Conservation (phyloP, 2,113 vertebrate species). For the Indicator maculatus region DNA sequence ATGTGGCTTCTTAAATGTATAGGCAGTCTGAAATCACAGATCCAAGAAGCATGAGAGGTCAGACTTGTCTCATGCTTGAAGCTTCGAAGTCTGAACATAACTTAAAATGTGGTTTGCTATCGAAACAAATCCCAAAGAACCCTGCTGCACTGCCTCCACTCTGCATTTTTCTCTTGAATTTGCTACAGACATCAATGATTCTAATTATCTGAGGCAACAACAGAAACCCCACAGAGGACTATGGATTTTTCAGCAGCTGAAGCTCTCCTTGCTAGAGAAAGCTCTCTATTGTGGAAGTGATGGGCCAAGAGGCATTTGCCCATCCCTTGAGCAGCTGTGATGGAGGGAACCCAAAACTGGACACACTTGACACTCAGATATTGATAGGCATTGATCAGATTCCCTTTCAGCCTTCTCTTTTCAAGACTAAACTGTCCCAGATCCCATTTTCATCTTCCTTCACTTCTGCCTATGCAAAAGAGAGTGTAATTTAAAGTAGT, state of each 20-base stretch:
- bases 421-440: too few relatives aligned
- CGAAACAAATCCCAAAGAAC: background rate
- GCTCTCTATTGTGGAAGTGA: background rate
- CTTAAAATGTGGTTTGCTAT: background rate
- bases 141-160: background rate
- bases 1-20: background rate
- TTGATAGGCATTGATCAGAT: too few relatives aligned
- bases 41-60: background rate
- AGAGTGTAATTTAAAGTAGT: too few relatives aligned
- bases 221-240: background rate
- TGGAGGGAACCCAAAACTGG: background rate
- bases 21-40: background rate
- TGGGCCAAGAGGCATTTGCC: background rate
- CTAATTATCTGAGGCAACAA: background rate
- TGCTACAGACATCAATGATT: background rate
- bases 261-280: background rate
- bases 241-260: background rate
- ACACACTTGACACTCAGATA: too few relatives aligned
- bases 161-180: background rate
- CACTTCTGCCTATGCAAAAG: too few relatives aligned
- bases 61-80: background rate
- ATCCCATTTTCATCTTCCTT: too few relatives aligned
- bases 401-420: too few relatives aligned
- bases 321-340: background rate
- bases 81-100: background rate